Base-by-base conservation (phyloP, 2,797 vertebrate genomes). In the Danio kyathit region DNA sequence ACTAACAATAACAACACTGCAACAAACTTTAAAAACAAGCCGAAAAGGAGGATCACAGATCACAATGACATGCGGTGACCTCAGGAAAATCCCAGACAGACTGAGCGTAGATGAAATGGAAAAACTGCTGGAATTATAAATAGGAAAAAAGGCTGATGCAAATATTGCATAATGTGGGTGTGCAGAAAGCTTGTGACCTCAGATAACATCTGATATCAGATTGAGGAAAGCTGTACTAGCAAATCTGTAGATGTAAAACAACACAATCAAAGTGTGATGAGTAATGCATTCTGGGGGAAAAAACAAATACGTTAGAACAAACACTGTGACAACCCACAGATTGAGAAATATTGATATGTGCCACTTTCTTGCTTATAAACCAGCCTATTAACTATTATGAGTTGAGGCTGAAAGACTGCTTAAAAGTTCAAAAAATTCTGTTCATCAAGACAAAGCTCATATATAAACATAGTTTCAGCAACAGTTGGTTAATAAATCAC, bases 81-180 rank as follows among this genome's bases (percentile, higher is more conserved):
- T 43, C 16, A 69, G 10, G 49, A 19, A 59, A 49, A 67, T 2
- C 12, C n/a, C 0, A 46, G 40, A 17, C 8, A 54, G 0, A 60
- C 48, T 19, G 6, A 40, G 41, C 19, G 16, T 12, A 44, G 63
- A 56, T 56, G 41, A 77, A 77, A 57, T 43, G 12, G 54, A 76
- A 43, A 54, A 16, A 5, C 29, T n/a, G 49, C 46, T 44, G 13
- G 40, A 65, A 17, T 44, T 76, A 16, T 21, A 76, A 65, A 76
- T 64, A 75, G 48, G 17, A 11, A 56, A 76, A 76, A n/a, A n/a
- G 19, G 51, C 19, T 76, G 41, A 76, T 66, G 63, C 74, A 76
- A 76, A 76, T 56, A 52, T 76, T 54, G 49, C 74, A 76, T 65
- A 16, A 52, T 52, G 48, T 65, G 61, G 19, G 43, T 60, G 17